Evolutionary conservation across 2,888 invertebrate species (phyloP), one percentile per base, ranked within the genome.

Genomic region (Lacanobia wlatinum): DNA sequence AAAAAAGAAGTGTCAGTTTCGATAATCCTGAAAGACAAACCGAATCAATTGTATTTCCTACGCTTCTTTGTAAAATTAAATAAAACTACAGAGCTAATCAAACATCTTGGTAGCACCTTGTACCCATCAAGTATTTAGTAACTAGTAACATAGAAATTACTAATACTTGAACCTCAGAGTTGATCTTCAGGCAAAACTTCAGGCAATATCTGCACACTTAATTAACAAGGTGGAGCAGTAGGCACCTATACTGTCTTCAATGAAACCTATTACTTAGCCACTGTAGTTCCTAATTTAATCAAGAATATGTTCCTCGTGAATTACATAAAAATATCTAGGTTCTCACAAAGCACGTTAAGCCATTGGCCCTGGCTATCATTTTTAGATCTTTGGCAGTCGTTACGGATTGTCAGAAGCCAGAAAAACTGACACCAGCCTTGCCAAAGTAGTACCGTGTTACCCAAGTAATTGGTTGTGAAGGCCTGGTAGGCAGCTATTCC

Each of bases 181-280:
- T 18, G 21, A 73, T 58, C n/a, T n/a, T n/a, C n/a, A n/a, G n/a
- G n/a, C n/a, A n/a, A 55, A 77, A 74, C 75, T 77, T 77, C n/a
- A 52, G 12, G 58, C 67, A 67, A 77, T 77, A 73, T 80, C 73
- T 55, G 59, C 50, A 58, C 43, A 63, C 65, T 66, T 62, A 34
- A 43, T n/a, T 63, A n/a, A 43, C n/a, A 18, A 59, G 40, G 8
- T 50, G 23, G 1, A 50, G 48, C 10, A 48, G 21, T 28, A 53
- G 28, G 53, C 23, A 16, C 38, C 52, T 64, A n/a, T n/a, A 18
- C 14, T 46, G 28, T 46, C 14, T 62, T 62, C 23, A 58, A 53
- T 53, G 23, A 46, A 70, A 70, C 50, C 28, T 21, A 62, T 62
- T 16, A 14, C 60, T 23, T 23, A 9, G 8, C 3, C 21, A 23